Base-by-base conservation (phyloP, 2,797 vertebrate genomes). In the Momotus momota region DNA sequence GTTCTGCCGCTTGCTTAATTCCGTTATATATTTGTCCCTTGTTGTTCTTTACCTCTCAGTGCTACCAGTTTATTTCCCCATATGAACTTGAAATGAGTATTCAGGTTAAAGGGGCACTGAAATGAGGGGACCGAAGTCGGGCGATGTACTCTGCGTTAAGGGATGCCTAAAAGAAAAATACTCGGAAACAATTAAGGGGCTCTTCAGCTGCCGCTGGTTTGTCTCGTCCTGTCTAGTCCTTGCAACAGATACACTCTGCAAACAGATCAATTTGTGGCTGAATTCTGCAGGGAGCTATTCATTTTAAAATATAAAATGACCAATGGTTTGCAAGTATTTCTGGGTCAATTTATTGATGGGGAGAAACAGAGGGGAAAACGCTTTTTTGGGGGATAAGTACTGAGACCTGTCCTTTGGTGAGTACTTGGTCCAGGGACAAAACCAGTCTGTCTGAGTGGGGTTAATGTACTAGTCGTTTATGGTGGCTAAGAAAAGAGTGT, bases 211-310 rank as follows among this genome's bases (percentile, higher is more conserved):
- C 25, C 86, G 48, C 48, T 79, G 33, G 58, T 85, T 88, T 83
- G 43, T 60, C 35, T 58, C 93, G 55, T 90, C 79, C 41, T 72
- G 23, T 67, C 33, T 52, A 48, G 61, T 73, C 66, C 64, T 93
- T 86, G 66, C 38, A 52, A 52, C 31, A 80, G 83, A 71, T 41
- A 48, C 25, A 40, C 73, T 86, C 77, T 82, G 55, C 69, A 95
- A 94, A 93, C 60, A 86, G 78, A 95, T 96, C 73, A 80, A 46
- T 95, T 81, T 52, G 77, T 82, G 90, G 54, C 80, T 82, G 84
- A 71, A 89, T 91, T 87, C 80, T 84, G 29, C 20, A 41, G 55
- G 21, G 58, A 46, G 14, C 20, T 90, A n/a, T 89, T 78, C 0
- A 69, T 91, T 89, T 79, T 35, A 67, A 93, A 88, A 91, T 77